Evolutionary conservation across 1,140 invertebrate species (phyloP).

Genomic region (Cotesia vestalis): DNA sequence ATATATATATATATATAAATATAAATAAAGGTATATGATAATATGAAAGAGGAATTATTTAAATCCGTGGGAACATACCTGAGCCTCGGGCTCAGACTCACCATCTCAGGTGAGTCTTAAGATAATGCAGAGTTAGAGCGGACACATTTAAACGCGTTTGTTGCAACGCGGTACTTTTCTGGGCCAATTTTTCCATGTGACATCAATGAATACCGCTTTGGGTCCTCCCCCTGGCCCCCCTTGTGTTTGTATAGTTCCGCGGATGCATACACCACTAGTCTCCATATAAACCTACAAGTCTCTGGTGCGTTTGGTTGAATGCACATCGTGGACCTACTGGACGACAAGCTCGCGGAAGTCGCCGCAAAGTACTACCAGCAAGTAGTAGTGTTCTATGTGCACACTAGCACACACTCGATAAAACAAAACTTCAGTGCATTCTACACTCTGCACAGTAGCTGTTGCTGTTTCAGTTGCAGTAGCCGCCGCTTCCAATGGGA

Average conservation of each 20-base stretch:
- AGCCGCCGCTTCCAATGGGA: constrained; percentile 27
- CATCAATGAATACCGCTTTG: constrained; percentile 37
- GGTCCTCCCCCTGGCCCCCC: not conserved
- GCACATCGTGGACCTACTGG: constrained; percentile 6
- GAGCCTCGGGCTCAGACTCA: too few species aligned
- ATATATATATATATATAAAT: constrained; percentile 6
- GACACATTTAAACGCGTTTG: constrained; percentile 27
- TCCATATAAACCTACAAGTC: not conserved
- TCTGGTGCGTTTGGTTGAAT: constrained; percentile 20
- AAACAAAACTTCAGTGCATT: too few species aligned
- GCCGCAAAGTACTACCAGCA: constrained; percentile 17
- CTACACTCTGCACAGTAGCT: not conserved
- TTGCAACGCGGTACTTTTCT: constrained; percentile 31
- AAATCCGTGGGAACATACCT: constrained; percentile 20
- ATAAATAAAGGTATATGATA: constrained; percentile 11
- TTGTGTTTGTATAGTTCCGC: not conserved
- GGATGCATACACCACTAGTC: not conserved
- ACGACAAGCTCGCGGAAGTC: constrained; percentile 36
- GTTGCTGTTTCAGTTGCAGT: constrained; percentile 3
- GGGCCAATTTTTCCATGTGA: constrained; percentile 37
- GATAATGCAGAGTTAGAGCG: constrained; percentile 26
- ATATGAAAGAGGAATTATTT: constrained; percentile 11
- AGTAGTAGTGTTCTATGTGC: too few species aligned
- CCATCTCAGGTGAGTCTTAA: not conserved
- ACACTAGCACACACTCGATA: too few species aligned